phyloP scores from a whole-genome alignment of 35 echinoderm and acorn worm genomes.

The Apostichopus parvimensis region DNA sequence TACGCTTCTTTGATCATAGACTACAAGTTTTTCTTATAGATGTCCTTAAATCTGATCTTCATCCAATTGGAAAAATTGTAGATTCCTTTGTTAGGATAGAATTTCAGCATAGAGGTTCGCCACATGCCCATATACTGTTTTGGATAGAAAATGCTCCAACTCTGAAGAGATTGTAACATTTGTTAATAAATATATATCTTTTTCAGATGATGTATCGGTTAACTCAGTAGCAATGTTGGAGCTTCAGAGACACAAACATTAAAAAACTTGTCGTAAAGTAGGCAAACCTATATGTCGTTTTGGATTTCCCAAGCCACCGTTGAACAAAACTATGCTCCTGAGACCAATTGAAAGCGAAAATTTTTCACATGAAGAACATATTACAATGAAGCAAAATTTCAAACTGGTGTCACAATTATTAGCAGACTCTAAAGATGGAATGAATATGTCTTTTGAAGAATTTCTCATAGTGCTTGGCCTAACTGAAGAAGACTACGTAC shows the following conservation, averaged over 20 bases:
- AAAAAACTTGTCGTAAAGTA: constrained; percentile 34
- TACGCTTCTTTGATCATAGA: constrained; percentile 36
- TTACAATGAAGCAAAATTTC: constrained; percentile 6
- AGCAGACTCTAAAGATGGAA: neutral
- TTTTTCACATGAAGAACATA: neutral
- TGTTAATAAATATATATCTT: neutral
- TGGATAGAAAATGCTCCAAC: constrained; percentile 41
- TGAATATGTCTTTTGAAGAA: neutral
- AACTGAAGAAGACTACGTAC: neutral
- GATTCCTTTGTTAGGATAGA: constrained; percentile 40
- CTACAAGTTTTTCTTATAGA: constrained; percentile 14
- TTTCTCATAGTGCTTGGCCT: neutral
- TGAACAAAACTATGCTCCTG: constrained; percentile 8
- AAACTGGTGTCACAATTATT: neutral
- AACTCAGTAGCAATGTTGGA: neutral
- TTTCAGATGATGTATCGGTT: neutral
- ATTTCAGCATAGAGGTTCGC: constrained; percentile 52
- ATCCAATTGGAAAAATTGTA: constrained; percentile 3
- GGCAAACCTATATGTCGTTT: constrained; percentile 21
- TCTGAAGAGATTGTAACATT: neutral
- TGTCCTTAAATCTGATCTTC: neutral
- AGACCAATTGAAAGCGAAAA: constrained; percentile 26
- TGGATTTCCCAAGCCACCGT: constrained; percentile 38
- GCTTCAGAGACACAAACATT: constrained; percentile 45
- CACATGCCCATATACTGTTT: constrained; percentile 43